These are phyloP conservation scores for Cantharis flavilabris DNA, from an alignment of 2,888 invertebrate species.

Conservation along the genomic window DNA sequence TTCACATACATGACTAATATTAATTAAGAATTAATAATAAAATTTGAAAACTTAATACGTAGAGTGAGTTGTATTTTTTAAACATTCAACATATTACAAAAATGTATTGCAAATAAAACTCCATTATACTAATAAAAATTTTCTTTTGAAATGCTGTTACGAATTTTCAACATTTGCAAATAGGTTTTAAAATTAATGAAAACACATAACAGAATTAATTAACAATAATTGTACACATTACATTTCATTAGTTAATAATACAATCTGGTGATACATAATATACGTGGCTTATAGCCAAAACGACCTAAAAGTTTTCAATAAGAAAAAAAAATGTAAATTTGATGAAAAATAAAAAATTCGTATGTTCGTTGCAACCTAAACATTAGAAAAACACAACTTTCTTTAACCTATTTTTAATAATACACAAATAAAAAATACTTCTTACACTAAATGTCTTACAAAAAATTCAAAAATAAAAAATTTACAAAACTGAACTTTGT, in stretches of 20 bases:
- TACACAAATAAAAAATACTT: background rate
- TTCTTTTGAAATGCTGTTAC: background rate
- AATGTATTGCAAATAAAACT: background rate
- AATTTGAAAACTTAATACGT: conserved; percentile 43
- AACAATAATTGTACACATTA: background rate
- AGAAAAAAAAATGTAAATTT: background rate
- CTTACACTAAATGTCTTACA: background rate
- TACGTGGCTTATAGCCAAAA: background rate
- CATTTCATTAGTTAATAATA: background rate
- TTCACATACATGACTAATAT: background rate
- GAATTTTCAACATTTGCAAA: background rate
- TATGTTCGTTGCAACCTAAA: background rate
- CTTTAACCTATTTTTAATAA: background rate
- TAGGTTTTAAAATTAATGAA: background rate
- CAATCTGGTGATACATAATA: background rate
- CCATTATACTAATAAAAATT: background rate
- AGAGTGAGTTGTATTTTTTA: conserved; percentile 16
- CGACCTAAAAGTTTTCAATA: background rate
- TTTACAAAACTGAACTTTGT: background rate
- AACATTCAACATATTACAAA: background rate
- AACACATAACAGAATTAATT: background rate
- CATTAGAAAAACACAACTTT: background rate
- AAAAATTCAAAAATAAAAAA: background rate
- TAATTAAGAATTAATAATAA: conserved; percentile 31
- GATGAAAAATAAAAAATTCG: background rate